Evolutionary conservation across 2,113 vertebrate species (phyloP).

Genomic region (Amphilophus citrinellus): DNA sequence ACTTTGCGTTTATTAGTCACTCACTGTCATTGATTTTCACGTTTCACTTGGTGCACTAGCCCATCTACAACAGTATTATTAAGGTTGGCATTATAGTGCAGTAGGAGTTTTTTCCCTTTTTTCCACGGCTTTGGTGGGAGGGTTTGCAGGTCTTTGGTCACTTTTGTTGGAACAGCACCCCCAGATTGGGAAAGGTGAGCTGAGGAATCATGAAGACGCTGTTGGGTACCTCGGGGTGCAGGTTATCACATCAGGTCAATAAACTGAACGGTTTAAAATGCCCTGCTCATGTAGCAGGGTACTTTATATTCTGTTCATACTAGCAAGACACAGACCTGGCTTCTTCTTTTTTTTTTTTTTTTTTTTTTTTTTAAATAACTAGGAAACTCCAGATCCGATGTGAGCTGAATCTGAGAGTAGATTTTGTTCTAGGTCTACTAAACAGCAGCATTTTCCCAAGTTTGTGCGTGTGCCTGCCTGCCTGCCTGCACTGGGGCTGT

Average conservation of each 20-base stretch:
- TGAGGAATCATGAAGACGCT: background rate
- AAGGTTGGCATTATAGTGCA: background rate
- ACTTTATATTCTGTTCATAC: slow-evolving; percentile 23
- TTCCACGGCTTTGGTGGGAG: slow-evolving; percentile 1
- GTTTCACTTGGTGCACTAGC: slow-evolving; percentile 24
- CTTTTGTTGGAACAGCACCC: slow-evolving; percentile 19
- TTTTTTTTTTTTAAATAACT: background rate
- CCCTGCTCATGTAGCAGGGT: background rate
- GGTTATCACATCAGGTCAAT: slow-evolving; percentile 12
- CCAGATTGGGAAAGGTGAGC: slow-evolving; percentile 7
- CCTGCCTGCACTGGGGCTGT: slow-evolving; percentile 29
- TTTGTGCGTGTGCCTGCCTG: slow-evolving; percentile 9
- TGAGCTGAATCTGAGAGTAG: slow-evolving; percentile 22
- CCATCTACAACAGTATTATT: background rate
- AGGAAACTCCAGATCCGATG: slow-evolving; percentile 28
- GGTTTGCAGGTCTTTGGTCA: slow-evolving; percentile 11
- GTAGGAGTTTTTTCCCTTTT: background rate
- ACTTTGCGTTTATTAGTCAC: slow-evolving; percentile 18
- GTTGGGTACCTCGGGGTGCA: background rate
- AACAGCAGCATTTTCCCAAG: background rate
- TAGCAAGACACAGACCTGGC: slow-evolving; percentile 17
- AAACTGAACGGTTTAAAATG: slow-evolving; percentile 25
- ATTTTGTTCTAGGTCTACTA: slow-evolving; percentile 7
- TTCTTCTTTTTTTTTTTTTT: background rate
- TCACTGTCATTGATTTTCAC: slow-evolving; percentile 32